Evolutionary conservation across 2,888 invertebrate species (phyloP).

Genomic region (Volucella zonaria): DNA sequence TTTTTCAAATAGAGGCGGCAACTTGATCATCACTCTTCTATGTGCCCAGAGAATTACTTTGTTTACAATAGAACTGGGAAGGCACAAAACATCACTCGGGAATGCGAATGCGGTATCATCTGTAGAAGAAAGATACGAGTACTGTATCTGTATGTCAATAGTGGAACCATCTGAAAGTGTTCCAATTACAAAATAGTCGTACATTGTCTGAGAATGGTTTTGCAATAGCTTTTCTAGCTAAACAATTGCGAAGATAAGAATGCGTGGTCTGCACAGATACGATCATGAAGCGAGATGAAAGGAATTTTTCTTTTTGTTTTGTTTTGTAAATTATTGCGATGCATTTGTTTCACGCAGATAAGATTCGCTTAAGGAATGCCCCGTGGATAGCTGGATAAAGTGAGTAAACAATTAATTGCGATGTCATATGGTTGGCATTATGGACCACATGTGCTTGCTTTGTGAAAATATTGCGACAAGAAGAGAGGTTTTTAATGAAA

Average conservation of each 20-base stretch:
- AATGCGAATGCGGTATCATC: slow-evolving; percentile 2
- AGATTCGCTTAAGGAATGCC: slow-evolving; percentile 12
- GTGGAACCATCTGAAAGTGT: slow-evolving; percentile 24
- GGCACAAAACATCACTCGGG: slow-evolving; percentile 7
- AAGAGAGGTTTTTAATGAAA: not conserved
- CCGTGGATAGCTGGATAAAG: not conserved
- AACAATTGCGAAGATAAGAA: slow-evolving; percentile 29
- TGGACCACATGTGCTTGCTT: not conserved
- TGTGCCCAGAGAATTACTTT: slow-evolving; percentile 33
- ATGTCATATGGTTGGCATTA: slow-evolving; percentile 18
- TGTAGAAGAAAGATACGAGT: slow-evolving; percentile 3
- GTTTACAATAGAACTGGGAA: slow-evolving; percentile 38
- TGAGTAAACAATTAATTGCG: slow-evolving; percentile 6
- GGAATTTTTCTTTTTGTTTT: not conserved
- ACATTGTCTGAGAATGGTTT: not conserved
- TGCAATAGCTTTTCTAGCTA: slow-evolving; percentile 15
- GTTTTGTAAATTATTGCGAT: slow-evolving; percentile 3
- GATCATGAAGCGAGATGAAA: not conserved
- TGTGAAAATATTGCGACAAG: not conserved
- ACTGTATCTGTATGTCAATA: not conserved
- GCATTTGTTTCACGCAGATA: slow-evolving; percentile 16
- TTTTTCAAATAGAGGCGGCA: slow-evolving; percentile 36
- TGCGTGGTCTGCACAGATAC: not conserved
- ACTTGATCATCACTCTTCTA: slow-evolving; percentile 43
- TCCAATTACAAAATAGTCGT: slow-evolving; percentile 26